These are phyloP conservation scores for Tapera naevia DNA, from an alignment of 2,797 vertebrate species.

Conservation along the genomic window DNA sequence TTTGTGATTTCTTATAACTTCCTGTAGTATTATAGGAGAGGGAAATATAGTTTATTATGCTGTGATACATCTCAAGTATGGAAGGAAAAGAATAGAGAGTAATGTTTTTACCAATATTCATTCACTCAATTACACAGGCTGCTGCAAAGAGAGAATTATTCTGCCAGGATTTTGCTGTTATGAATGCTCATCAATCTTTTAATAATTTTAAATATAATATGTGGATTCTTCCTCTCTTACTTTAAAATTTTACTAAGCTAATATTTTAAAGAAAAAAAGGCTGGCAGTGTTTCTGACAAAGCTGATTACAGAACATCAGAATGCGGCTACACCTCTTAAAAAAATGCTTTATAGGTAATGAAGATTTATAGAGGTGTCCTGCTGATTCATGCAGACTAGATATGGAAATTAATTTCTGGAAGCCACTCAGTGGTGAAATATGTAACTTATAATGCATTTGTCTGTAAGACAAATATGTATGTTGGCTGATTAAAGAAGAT, in stretches of 20 bases:
- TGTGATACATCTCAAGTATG: background rate
- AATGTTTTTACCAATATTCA: background rate
- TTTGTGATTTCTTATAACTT: background rate
- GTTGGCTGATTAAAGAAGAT: conserved; percentile 39
- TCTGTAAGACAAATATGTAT: conserved; percentile 43
- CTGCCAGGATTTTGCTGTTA: background rate
- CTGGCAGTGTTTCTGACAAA: conserved; percentile 9
- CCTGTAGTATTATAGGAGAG: background rate
- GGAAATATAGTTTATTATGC: background rate
- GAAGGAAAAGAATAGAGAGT: background rate
- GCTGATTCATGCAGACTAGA: conserved; percentile 54
- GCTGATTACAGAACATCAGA: conserved; percentile 35
- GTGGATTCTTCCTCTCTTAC: background rate
- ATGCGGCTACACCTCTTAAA: conserved; percentile 1
- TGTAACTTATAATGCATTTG: conserved; percentile 24
- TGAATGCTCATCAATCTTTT: background rate
- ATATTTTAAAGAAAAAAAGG: conserved; percentile 22
- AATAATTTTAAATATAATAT: conserved; percentile 14
- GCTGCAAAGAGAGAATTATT: background rate
- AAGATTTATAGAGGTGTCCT: conserved; percentile 53
- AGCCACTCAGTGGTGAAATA: conserved; percentile 49
- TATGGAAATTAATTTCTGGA: conserved; percentile 54
- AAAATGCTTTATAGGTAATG: background rate
- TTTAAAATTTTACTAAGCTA: conserved; percentile 22
- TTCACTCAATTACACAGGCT: conserved; percentile 1